Percentiles rank a stretch among this genome's conserved stretches.
These are phyloP conservation scores for Tetranychus cinnabarinus DNA, from an alignment of 1,140 invertebrate species.

Conservation along the genomic window DNA sequence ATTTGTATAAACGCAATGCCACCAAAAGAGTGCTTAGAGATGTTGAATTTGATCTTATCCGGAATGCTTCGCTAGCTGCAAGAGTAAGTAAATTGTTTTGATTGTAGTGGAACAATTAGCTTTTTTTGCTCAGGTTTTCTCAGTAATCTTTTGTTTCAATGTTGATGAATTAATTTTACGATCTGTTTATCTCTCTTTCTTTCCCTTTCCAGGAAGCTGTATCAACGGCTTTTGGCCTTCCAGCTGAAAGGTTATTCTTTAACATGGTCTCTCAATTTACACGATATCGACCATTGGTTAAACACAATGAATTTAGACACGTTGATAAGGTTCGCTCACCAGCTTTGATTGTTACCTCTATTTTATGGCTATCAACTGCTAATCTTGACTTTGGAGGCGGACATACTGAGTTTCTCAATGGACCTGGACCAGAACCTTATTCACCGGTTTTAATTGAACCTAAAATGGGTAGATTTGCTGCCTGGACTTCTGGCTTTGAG, in stretches of 20 bases:
- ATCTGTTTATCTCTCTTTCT: neutral
- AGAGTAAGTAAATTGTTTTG: neutral
- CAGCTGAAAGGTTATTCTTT: neutral
- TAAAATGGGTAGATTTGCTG: neutral
- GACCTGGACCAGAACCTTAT: neutral
- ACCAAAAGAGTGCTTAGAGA: neutral
- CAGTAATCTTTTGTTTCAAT: neutral
- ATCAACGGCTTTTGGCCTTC: neutral
- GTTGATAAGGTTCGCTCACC: conserved; percentile 2
- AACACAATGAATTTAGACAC: neutral
- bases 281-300: neutral
- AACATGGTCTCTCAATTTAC: neutral
- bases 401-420: neutral
- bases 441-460: neutral
- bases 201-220: neutral
- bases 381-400: neutral
- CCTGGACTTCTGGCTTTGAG: neutral
- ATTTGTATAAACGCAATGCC: neutral
- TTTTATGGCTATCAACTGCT: neutral
- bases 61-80: neutral
- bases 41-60: neutral
- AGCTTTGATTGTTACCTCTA: neutral
- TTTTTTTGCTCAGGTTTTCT: neutral
- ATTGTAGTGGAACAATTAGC: neutral
- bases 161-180: neutral